Percentiles rank a stretch among this genome's conserved stretches.
Evolutionary conservation across 2,797 vertebrate genomes (phyloP).

Genomic region (Paramormyrops hopkinsi): DNA sequence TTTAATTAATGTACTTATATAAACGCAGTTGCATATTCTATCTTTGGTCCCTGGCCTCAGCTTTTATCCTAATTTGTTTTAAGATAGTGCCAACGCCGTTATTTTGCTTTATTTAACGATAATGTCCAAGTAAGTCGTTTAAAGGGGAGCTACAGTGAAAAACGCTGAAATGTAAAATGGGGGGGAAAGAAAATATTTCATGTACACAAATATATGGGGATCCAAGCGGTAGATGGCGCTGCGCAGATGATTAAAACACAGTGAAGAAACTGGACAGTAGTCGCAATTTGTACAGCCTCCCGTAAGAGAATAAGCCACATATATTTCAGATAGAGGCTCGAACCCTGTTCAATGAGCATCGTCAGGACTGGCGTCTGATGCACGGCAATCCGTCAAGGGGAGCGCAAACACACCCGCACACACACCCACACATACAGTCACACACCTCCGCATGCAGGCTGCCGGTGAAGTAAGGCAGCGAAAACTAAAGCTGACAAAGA

Average conservation of each 20-base stretch:
- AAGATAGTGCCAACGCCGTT: background rate
- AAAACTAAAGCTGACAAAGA: constrained; percentile 7
- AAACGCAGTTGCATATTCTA: background rate
- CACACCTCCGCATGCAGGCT: background rate
- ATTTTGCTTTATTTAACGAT: background rate
- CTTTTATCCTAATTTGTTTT: background rate
- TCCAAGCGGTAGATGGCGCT: constrained; percentile 30
- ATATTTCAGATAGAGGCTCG: constrained; percentile 10
- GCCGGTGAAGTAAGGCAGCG: background rate
- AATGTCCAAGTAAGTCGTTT: background rate
- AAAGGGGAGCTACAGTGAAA: background rate
- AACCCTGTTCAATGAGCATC: background rate
- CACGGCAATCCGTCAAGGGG: background rate
- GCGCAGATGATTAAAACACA: constrained; percentile 26
- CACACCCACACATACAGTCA: background rate
- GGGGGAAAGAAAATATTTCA: background rate
- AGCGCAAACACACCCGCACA: background rate
- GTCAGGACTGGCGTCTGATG: background rate
- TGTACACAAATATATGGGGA: background rate
- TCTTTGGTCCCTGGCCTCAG: background rate
- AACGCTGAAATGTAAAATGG: background rate
- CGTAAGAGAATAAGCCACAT: constrained; percentile 20
- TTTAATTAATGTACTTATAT: background rate
- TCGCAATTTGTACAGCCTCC: constrained; percentile 26
- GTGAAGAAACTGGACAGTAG: constrained; percentile 12